Evolutionary conservation across 2,113 vertebrate species (phyloP).

Genomic region (Tursiops truncatus): DNA sequence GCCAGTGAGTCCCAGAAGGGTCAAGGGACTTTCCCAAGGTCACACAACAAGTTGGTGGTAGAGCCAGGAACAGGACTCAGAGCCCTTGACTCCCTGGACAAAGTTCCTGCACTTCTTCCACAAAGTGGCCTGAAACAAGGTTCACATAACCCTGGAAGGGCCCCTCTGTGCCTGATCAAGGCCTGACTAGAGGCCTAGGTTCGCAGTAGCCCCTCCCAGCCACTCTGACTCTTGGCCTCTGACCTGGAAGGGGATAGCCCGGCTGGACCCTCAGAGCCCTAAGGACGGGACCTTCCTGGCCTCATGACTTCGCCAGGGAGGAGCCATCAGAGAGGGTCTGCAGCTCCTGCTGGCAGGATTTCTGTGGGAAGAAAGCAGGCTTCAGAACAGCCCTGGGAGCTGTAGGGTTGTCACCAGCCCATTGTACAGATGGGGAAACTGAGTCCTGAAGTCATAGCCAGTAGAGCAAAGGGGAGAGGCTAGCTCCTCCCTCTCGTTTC

Average conservation of each 20-base stretch:
- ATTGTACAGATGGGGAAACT: neutral
- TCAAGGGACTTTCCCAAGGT: neutral
- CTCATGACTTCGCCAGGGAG: neutral
- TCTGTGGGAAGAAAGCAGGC: neutral
- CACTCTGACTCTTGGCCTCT: neutral
- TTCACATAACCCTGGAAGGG: neutral
- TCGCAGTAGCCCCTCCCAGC: neutral
- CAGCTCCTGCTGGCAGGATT: neutral
- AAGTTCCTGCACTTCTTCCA: neutral
- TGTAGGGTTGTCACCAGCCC: neutral
- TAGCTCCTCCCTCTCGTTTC: neutral
- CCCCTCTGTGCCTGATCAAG: neutral
- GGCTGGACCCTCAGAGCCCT: neutral
- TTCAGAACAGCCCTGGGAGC: neutral
- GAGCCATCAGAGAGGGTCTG: neutral
- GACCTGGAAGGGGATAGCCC: neutral
- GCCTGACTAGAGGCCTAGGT: neutral
- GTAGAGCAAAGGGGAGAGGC: neutral
- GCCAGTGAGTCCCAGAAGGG: neutral
- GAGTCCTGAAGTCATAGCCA: neutral
- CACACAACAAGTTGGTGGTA: neutral
- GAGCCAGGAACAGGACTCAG: neutral
- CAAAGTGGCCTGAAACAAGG: neutral
- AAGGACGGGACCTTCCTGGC: neutral
- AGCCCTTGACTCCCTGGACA: neutral